Conservation (phyloP, 1,140 invertebrate genomes). For the Hypothenemus hampei region DNA sequence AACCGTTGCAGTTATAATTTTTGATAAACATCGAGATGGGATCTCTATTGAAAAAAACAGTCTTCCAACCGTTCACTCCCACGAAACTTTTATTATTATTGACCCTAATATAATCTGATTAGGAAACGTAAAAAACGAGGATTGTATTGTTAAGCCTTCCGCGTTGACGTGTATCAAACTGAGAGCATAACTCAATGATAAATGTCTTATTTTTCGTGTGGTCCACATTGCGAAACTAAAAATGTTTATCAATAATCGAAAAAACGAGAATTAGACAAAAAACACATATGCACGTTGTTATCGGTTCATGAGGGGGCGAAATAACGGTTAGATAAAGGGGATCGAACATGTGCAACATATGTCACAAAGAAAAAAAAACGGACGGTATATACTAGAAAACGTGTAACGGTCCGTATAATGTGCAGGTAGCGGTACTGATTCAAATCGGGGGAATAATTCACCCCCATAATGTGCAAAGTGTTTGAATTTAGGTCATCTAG, state of each 20-base stretch:
- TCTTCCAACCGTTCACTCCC: conserved; percentile 16
- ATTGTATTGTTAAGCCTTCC: conserved; percentile 10
- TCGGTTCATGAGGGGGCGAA: conserved; percentile 5
- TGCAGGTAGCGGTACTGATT: conserved; percentile 22
- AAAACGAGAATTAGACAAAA: too few species aligned
- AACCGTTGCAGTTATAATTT: conserved; percentile 14
- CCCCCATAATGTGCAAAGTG: conserved; percentile 14
- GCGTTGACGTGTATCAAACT: conserved; percentile 18
- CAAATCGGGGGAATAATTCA: conserved; percentile 7
- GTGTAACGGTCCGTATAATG: conserved; percentile 13
- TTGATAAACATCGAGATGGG: conserved; percentile 1
- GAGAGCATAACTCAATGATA: conserved; percentile 4
- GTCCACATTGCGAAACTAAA: too few species aligned
- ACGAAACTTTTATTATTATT: conserved; percentile 20
- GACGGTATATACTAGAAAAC: conserved; percentile 1
- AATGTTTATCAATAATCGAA: too few species aligned
- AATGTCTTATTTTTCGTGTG: neutral
- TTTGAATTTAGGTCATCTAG: conserved; percentile 3
- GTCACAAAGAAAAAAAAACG: conserved; percentile 4
- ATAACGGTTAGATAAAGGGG: conserved; percentile 15
- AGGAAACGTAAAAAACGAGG: conserved; percentile 13
- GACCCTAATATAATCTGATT: conserved; percentile 25
- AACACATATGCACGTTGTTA: too few species aligned
- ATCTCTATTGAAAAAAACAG: conserved; percentile 8
- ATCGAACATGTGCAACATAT: neutral